Percentiles rank a stretch among this genome's conserved stretches.
phyloP scores from a whole-genome alignment of 2,797 vertebrate genomes.

The Fistularia tabacaria region DNA sequence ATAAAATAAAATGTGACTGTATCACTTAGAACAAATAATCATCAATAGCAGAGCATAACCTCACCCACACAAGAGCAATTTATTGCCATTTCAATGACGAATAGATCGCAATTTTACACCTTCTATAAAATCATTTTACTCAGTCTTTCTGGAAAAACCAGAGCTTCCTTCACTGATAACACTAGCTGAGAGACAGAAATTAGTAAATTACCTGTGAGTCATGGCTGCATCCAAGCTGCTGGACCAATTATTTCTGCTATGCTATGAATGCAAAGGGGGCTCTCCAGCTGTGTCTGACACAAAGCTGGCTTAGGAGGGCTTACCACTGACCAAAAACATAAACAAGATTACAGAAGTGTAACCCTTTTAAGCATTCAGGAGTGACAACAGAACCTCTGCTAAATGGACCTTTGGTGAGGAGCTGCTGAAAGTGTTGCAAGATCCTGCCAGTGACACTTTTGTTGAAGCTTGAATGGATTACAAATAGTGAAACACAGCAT shows the following conservation, averaged over 20 bases:
- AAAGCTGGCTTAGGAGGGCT: conserved; percentile 60
- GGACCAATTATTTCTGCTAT: conserved; percentile 71
- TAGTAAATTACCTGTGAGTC: conserved; percentile 72
- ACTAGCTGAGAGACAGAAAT: conserved; percentile 63
- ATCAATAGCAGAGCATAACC: conserved; percentile 5
- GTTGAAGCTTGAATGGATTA: conserved; percentile 16
- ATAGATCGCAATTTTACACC: conserved; percentile 12
- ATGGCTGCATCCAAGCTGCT: conserved; percentile 61
- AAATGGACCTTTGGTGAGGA: conserved; percentile 39
- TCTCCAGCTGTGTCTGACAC: conserved; percentile 71
- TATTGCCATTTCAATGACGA: conserved; percentile 12
- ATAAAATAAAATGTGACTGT: neutral
- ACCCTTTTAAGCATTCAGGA: conserved; percentile 44
- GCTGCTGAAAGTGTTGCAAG: conserved; percentile 11
- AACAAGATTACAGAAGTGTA: conserved; percentile 61
- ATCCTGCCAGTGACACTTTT: neutral
- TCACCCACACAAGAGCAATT: neutral
- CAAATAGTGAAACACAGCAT: conserved; percentile 36
- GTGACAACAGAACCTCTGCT: conserved; percentile 42
- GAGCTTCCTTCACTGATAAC: conserved; percentile 33
- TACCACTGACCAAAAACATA: conserved; percentile 66
- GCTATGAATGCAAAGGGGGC: conserved; percentile 59
- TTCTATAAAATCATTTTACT: conserved; percentile 31
- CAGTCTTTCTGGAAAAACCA: conserved; percentile 27
- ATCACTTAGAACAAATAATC: conserved; percentile 8